A percentile compares a stretch with the other conserved stretches of the same genome.
These are phyloP conservation scores for Rhinolophus sinicus DNA, from an alignment of 2,113 vertebrate species.

Conservation along the genomic window DNA sequence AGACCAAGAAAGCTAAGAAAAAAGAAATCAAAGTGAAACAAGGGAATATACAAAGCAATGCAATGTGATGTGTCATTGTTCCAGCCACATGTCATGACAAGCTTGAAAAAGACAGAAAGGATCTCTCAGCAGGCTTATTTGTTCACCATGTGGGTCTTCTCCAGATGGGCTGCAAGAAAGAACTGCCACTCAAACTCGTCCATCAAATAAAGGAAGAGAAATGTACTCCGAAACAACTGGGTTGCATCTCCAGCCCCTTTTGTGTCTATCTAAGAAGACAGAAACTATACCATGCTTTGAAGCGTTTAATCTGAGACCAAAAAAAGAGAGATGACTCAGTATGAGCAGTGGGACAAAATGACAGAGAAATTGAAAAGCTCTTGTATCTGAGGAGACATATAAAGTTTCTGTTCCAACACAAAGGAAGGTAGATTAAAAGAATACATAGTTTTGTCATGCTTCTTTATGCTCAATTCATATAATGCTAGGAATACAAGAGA, in stretches of 20 bases:
- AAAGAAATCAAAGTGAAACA: not conserved
- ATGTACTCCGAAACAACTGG: not conserved
- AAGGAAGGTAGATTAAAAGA: not conserved
- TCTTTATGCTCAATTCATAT: not conserved
- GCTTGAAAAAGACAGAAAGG: not conserved
- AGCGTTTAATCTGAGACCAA: not conserved
- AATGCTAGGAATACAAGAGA: not conserved
- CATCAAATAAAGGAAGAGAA: not conserved
- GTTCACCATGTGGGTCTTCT: not conserved
- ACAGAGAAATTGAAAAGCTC: not conserved
- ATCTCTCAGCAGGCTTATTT: not conserved
- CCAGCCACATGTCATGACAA: not conserved
- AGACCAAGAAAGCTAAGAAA: not conserved
- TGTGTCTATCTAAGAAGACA: not conserved
- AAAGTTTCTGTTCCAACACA: not conserved
- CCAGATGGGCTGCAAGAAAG: not conserved
- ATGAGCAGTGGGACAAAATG: not conserved
- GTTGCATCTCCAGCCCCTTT: not conserved
- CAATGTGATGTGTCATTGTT: not conserved
- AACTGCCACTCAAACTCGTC: not conserved
- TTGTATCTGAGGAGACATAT: not conserved
- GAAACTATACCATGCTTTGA: not conserved
- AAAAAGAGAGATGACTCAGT: not conserved
- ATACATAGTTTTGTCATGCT: not conserved
- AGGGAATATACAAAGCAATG: not conserved